Conservation (phyloP, 2,797 vertebrate species). For the Bovichtus diacanthus region DNA sequence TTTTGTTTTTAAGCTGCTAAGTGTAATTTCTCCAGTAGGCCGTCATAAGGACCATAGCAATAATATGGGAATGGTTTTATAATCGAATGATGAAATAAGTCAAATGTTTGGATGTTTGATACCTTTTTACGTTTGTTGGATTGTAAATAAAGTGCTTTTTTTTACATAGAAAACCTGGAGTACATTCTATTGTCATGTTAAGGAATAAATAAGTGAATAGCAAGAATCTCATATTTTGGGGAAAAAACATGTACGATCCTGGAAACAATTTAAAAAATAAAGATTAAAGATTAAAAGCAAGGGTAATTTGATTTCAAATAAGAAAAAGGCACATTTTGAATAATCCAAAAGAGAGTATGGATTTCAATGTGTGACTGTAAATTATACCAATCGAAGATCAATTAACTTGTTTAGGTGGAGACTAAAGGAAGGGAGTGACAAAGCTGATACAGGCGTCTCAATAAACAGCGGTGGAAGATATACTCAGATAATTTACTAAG, state of each 20-base stretch:
- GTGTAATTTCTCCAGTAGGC: conserved; percentile 26
- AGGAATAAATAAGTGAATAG: conserved; percentile 1
- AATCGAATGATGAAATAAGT: conserved; percentile 21
- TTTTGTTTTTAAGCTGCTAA: conserved; percentile 39
- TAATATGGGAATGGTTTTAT: conserved; percentile 48
- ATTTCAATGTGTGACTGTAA: background rate
- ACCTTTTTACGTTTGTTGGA: conserved; percentile 50
- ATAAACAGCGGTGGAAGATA: no score
- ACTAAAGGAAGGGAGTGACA: no score
- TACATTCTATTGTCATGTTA: background rate
- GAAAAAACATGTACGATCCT: background rate
- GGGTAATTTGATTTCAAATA: background rate
- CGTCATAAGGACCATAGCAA: conserved; percentile 10
- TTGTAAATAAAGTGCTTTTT: conserved; percentile 75
- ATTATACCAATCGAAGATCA: background rate
- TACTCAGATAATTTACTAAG: no score
- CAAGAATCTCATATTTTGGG: background rate
- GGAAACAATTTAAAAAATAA: background rate
- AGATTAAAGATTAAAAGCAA: background rate
- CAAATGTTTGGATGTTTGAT: conserved; percentile 48
- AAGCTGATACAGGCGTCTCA: background rate
- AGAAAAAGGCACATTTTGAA: background rate
- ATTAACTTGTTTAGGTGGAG: background rate
- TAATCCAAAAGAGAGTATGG: background rate
- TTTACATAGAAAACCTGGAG: conserved; percentile 31